Evolutionary conservation across 2,888 invertebrate genomes (phyloP), one percentile per base, ranked within the genome.

Genomic region (Erebia aethiops): DNA sequence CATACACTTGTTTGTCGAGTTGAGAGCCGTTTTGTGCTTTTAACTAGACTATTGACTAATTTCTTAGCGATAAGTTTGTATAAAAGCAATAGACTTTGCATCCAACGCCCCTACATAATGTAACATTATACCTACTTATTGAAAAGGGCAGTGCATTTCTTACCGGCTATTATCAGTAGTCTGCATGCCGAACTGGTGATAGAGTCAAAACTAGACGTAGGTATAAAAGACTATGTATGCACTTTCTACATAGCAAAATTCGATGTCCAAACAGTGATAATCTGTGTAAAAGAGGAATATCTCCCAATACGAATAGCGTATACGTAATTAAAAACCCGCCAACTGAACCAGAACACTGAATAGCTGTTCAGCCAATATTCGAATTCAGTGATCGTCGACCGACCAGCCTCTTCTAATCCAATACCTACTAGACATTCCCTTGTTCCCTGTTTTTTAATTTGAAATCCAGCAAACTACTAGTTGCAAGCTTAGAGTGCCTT

Each of bases 381-480:
- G 67, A 72, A 71, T 75, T 67, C 74, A 72, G 67, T 75, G 74
- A 74, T 70, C 66, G 67, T 70, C 21, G 58, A 63, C 67, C 69
- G 74, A 72, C 73, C 67, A 71, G 49, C 73, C 70, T 65, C 74
- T 74, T 74, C 74, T 76, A 77, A 78, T 77, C 75, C 73, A 76
- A 78, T 71, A 72, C n/a, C n/a, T n/a, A n/a, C 65, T 80, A 83
- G 80, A 81, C 81, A 78, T 81, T 85, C 85, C 86, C 87, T 80
- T 76, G 78, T 73, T 83, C 78, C 79, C 80, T 77, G 80, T 81
- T 87, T 89, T n/a, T 89, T 87, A 88, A 88, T 87, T 87, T 86
- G 82, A 89, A 90, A 89, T 87, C 86, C 87, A 90, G 90, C 89
- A 87, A 61, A 61, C 43, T 43, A 84, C 85, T 87, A 88, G 90